Percentiles rank a stretch among this genome's conserved stretches.
Conservation (phyloP, 2,113 vertebrate species). For the Macrotus californicus region DNA sequence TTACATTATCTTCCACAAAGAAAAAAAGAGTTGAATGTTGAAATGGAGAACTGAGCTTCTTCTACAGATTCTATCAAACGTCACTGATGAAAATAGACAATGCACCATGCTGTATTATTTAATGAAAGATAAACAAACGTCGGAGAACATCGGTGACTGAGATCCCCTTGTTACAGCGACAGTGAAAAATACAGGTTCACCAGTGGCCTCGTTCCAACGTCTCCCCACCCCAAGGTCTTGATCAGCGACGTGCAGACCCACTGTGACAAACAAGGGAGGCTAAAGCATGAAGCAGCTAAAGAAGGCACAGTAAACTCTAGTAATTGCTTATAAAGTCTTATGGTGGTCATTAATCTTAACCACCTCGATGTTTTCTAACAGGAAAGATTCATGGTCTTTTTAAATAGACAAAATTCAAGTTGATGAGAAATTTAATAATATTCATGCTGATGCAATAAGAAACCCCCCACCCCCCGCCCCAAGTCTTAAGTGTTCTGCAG, state of each 20-base stretch:
- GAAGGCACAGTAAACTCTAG: neutral
- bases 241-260: neutral
- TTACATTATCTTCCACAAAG: neutral
- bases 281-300: neutral
- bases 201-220: neutral
- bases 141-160: too few relatives aligned
- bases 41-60: neutral
- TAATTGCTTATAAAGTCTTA: slow-evolving; percentile 66
- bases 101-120: rapidly evolving
- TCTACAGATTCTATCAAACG: neutral
- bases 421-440: slow-evolving; percentile 63
- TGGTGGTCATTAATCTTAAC: slow-evolving; percentile 54
- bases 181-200: neutral
- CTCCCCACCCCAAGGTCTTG: neutral
- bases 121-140: neutral
- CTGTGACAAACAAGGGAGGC: neutral
- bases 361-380: slow-evolving; percentile 59
- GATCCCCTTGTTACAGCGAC: neutral
- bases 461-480: too few relatives aligned
- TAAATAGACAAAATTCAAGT: slow-evolving; percentile 53
- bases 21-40: neutral
- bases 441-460: slow-evolving; percentile 42
- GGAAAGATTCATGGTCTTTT: slow-evolving; percentile 61
- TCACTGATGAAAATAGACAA: neutral
- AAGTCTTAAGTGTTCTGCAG: slow-evolving; percentile 5